A percentile compares a stretch with the other conserved stretches of the same genome.
These are phyloP conservation scores for Bombycilla garrulus DNA, from an alignment of 2,113 vertebrate species.

Conservation along the genomic window DNA sequence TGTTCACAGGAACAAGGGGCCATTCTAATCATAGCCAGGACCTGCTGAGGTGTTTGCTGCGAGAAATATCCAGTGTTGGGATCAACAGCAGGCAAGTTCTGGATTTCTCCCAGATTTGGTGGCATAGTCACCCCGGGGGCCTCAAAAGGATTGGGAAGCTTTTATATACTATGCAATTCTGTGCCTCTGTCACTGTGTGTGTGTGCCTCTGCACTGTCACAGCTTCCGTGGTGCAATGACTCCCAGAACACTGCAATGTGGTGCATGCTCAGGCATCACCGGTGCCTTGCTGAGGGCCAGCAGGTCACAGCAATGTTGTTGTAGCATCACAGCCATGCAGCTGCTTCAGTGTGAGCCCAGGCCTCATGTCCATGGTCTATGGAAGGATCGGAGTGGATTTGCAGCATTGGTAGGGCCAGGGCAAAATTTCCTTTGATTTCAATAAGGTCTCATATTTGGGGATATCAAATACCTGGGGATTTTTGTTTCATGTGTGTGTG, in stretches of 20 bases:
- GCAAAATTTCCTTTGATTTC: not conserved
- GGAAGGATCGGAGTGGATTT: not conserved
- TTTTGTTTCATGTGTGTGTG: not conserved
- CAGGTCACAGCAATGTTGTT: accelerated
- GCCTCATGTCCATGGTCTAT: not conserved
- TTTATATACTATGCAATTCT: not conserved
- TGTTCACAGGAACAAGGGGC: not conserved
- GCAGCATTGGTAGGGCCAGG: not conserved
- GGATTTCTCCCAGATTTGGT: not conserved
- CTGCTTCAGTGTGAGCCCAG: not conserved
- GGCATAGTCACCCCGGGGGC: accelerated
- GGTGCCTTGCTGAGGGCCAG: not conserved
- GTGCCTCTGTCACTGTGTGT: not conserved
- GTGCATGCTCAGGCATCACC: not conserved
- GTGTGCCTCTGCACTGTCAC: not conserved
- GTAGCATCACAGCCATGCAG: not conserved
- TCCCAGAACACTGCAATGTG: accelerated
- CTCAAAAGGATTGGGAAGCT: not conserved
- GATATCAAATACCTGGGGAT: not conserved
- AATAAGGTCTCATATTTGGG: not conserved
- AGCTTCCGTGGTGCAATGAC: not conserved
- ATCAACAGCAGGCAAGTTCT: not conserved
- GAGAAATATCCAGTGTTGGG: not conserved
- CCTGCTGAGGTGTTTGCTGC: not conserved
- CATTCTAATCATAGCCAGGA: not conserved